Base-by-base conservation (phyloP, 1,140 invertebrate genomes). In the Drosophila azteca region DNA sequence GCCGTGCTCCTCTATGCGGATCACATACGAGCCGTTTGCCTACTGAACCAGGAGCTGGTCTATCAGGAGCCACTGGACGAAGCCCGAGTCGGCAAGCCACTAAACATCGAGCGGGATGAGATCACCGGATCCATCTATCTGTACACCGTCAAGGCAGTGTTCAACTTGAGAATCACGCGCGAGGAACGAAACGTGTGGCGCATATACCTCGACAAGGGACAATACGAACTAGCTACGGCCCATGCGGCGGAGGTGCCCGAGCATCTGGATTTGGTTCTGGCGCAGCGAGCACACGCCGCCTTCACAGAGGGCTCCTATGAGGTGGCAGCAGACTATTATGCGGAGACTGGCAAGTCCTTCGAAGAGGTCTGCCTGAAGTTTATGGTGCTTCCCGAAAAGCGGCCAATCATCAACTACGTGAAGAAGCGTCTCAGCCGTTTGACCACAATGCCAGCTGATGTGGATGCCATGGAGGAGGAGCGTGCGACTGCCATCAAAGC, bases 281-380 rank as follows among this genome's bases (percentile, higher is more conserved):
- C 96, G 2, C 96, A 96, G 91, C 96, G 99, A 92, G 98, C 98
- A 0, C 97, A 99, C 80, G 94, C 96, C 79, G 93, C 96, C 8
- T 99, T 98, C 88, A 93, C 94, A 26, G 94, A 95, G 72, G 95
- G 95, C 73, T 93, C 96, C 92, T 98, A 96, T 84, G 94, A 96
- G 64, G 94, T 95, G 74, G 98, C 97, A 92, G 98, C 98, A 0
- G 92, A 95, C 65, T 94, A 96, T 60, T 99, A 96, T 92, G 97
- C 98, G 0, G 94, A 97, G 80, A 98, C 97, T 0, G 94, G 96
- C 78, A 95, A 95, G n/a, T 97, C 97, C 11, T 99, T 99, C 92
- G 98, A 99, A 93, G 97, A 97, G 89, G 95, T 99, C 22, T 96
- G 97, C 41, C 93, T 99, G 0, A 99, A 99, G 91, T 99, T 99